Evolutionary conservation across 2,888 invertebrate genomes (phyloP).

Genomic region (Deroplatys truncata): DNA sequence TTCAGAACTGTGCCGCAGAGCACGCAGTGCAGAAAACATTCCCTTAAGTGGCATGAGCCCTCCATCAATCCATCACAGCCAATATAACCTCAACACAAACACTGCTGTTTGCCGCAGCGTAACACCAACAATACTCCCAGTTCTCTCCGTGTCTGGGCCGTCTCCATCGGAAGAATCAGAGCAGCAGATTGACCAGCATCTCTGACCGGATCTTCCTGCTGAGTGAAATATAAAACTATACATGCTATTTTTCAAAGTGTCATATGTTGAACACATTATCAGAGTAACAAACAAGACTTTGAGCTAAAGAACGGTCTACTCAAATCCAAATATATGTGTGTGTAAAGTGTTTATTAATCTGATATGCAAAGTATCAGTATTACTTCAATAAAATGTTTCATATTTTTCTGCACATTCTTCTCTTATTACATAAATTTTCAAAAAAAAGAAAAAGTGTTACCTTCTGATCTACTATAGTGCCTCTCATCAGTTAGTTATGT

Average conservation of each 20-base stretch:
- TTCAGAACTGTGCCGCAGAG: slow-evolving; percentile 73
- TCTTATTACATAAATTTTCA: background rate
- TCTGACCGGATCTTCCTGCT: background rate
- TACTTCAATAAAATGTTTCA: background rate
- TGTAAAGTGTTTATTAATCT: background rate
- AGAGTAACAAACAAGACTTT: background rate
- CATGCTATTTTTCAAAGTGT: too few relatives aligned
- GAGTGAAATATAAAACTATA: background rate
- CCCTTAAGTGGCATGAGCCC: slow-evolving; percentile 40
- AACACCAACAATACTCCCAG: slow-evolving; percentile 50
- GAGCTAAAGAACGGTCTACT: background rate
- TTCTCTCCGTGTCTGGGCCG: slow-evolving; percentile 74
- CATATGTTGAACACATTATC: too few relatives aligned
- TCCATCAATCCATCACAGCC: background rate
- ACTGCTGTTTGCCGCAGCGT: background rate
- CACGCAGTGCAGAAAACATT: slow-evolving; percentile 68
- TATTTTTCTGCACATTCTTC: background rate
- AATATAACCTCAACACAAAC: background rate
- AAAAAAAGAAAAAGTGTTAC: background rate
- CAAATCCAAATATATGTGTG: background rate
- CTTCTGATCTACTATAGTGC: background rate
- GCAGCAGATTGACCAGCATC: slow-evolving; percentile 42
- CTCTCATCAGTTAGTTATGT: background rate
- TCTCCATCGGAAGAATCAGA: slow-evolving; percentile 59
- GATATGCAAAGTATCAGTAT: background rate